Conservation (phyloP, 2,888 invertebrate genomes). For the Drosophila buzzatii region DNA sequence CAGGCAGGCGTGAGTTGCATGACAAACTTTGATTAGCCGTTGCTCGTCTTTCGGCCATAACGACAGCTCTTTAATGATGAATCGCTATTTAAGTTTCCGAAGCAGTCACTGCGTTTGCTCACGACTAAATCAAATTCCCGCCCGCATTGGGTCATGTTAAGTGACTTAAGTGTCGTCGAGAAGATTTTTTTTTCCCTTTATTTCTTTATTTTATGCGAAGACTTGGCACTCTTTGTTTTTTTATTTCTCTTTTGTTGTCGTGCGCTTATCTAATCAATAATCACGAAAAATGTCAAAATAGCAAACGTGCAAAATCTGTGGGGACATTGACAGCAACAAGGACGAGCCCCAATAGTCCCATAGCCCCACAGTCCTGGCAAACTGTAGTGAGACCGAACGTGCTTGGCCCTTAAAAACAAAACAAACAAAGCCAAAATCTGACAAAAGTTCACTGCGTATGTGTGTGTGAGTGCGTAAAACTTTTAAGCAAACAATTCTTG, state of each 20-base stretch:
- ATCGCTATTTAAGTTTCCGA: conserved; percentile 48
- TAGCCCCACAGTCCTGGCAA: conserved; percentile 18
- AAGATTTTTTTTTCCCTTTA: conserved; percentile 16
- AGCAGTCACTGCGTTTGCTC: conserved; percentile 14
- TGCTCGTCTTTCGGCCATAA: conserved; percentile 9
- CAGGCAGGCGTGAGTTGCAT: conserved; percentile 49
- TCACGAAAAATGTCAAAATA: conserved; percentile 74
- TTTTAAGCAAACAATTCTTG: conserved; percentile 75
- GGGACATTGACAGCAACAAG: conserved; percentile 63
- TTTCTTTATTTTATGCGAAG: conserved; percentile 20
- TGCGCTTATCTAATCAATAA: conserved; percentile 77
- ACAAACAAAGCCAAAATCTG: conserved; percentile 44
- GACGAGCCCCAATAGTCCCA: conserved; percentile 22
- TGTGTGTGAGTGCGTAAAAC: conserved; percentile 52
- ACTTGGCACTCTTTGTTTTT: conserved; percentile 42
- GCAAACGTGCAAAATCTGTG: conserved; percentile 76
- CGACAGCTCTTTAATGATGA: conserved; percentile 47
- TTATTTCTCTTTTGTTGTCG: conserved; percentile 31
- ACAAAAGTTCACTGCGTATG: conserved; percentile 34
- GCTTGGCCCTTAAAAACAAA: conserved; percentile 47
- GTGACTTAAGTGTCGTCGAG: conserved; percentile 71
- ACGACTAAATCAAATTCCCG: conserved; percentile 29
- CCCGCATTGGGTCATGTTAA: conserved; percentile 65
- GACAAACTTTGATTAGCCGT: conserved; percentile 45
- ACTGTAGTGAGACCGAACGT: conserved; percentile 59